Conservation (phyloP, 2,113 vertebrate species). For the Ellobius talpinus region DNA sequence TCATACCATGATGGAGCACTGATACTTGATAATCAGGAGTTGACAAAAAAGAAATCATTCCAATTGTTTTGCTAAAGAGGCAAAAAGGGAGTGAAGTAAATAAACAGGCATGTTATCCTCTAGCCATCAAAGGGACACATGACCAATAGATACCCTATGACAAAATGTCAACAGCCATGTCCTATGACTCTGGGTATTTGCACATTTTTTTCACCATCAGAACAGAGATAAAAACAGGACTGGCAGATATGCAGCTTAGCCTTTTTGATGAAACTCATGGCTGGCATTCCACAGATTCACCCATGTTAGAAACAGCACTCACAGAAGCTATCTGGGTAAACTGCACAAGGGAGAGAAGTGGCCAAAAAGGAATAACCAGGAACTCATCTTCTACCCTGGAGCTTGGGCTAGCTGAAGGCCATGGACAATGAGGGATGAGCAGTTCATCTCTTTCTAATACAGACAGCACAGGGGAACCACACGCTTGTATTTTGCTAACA, state of each 20-base stretch:
- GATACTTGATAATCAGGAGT: conserved; percentile 54
- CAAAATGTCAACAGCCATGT: conserved; percentile 54
- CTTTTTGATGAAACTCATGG: conserved; percentile 8
- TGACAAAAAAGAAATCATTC: conserved; percentile 58
- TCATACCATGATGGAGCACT: conserved; percentile 12
- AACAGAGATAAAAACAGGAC: conserved; percentile 64
- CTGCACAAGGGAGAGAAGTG: background rate
- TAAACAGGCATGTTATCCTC: conserved; percentile 71
- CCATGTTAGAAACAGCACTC: background rate
- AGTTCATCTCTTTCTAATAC: conserved; percentile 55
- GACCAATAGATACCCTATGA: conserved; percentile 59
- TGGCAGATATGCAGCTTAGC: background rate
- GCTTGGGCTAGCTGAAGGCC: conserved; percentile 70
- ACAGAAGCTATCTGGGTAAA: background rate
- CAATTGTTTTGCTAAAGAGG: conserved; percentile 75
- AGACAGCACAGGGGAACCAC: conserved; percentile 73
- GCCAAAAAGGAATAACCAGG: background rate
- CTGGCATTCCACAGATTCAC: conserved; percentile 9
- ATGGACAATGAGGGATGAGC: background rate
- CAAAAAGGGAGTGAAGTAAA: conserved; percentile 68
- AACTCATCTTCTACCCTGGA: background rate
- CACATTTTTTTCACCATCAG: conserved; percentile 64
- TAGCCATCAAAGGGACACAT: conserved; percentile 54
- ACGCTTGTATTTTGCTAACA: conserved; percentile 74
- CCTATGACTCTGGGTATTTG: conserved; percentile 74